Percentiles rank a stretch among this genome's conserved stretches.
Evolutionary conservation across 1,140 invertebrate species (phyloP).

Genomic region (Nasonia vitripennis): DNA sequence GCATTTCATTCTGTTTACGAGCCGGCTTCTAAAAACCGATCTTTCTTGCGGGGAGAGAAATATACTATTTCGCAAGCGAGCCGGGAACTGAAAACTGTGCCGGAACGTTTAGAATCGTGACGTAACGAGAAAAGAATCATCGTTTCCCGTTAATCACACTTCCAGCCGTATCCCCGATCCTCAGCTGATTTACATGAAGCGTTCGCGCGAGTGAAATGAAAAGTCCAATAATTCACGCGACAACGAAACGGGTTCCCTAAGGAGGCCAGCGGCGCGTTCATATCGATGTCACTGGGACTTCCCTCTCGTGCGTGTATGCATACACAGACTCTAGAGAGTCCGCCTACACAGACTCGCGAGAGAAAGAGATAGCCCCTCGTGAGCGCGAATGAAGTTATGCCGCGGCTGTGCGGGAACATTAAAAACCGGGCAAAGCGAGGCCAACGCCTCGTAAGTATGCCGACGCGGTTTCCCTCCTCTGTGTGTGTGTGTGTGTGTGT

Average conservation of each 20-base stretch:
- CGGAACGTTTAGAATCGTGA: no score
- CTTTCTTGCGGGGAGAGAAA: no score
- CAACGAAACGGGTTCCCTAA: slow-evolving; percentile 34
- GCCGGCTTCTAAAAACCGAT: no score
- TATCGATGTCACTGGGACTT: slow-evolving; percentile 49
- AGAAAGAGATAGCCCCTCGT: not conserved
- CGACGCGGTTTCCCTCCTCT: not conserved
- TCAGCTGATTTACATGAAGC: not conserved
- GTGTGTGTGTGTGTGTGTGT: not conserved
- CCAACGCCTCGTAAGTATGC: slow-evolving; percentile 62
- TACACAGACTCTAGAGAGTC: not conserved
- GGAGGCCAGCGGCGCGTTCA: slow-evolving; percentile 28
- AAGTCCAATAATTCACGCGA: not conserved
- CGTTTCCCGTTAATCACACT: no score
- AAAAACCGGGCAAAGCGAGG: slow-evolving; percentile 51
- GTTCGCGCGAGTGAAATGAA: slow-evolving; percentile 16
- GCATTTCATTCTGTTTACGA: no score
- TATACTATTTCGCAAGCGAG: no score
- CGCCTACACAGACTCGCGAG: slow-evolving; percentile 6
- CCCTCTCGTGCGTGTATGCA: not conserved
- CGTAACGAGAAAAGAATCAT: not conserved
- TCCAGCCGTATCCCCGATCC: not conserved
- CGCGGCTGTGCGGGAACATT: not conserved
- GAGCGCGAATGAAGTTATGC: not conserved
- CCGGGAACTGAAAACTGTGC: no score